Conservation (phyloP, 2,888 invertebrate genomes). For the Copidosoma aretas region DNA sequence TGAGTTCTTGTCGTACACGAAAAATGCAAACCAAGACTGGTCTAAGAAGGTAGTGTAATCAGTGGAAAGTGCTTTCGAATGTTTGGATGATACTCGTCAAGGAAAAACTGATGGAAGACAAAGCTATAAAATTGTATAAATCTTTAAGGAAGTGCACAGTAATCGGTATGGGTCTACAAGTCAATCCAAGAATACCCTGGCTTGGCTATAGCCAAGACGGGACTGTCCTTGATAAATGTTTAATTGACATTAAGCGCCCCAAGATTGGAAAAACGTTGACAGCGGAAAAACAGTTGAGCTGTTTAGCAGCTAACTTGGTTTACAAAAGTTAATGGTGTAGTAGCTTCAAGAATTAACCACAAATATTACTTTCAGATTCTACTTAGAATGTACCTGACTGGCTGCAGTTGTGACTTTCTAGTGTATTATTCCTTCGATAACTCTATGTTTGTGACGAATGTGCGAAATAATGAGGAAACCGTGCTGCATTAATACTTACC, state of each 20-base stretch:
- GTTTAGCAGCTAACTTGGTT: too few species aligned
- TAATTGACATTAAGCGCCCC: constrained; percentile 13
- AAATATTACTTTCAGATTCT: constrained; percentile 21
- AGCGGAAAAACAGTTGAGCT: too few species aligned
- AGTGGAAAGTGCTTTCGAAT: background rate
- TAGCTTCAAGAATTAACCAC: too few species aligned
- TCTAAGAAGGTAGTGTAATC: background rate
- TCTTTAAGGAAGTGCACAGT: background rate
- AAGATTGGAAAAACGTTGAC: constrained; percentile 13
- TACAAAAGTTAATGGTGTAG: too few species aligned
- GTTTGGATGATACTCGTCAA: background rate
- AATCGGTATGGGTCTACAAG: background rate
- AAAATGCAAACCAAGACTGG: constrained; percentile 2
- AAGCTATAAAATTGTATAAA: background rate
- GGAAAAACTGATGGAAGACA: background rate
- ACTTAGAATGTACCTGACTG: constrained; percentile 12
- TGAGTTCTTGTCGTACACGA: background rate
- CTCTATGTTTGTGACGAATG: background rate
- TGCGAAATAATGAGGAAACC: too few species aligned
- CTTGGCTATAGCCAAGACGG: constrained; percentile 11
- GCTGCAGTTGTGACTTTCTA: constrained; percentile 20
- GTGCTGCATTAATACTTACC: too few species aligned
- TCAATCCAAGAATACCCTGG: constrained; percentile 6
- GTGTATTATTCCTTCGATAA: constrained; percentile 15
- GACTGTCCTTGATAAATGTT: background rate